A percentile compares a stretch with the other conserved stretches of the same genome.
Evolutionary conservation across 2,888 invertebrate genomes (phyloP).

Genomic region (Philonicus albiceps): DNA sequence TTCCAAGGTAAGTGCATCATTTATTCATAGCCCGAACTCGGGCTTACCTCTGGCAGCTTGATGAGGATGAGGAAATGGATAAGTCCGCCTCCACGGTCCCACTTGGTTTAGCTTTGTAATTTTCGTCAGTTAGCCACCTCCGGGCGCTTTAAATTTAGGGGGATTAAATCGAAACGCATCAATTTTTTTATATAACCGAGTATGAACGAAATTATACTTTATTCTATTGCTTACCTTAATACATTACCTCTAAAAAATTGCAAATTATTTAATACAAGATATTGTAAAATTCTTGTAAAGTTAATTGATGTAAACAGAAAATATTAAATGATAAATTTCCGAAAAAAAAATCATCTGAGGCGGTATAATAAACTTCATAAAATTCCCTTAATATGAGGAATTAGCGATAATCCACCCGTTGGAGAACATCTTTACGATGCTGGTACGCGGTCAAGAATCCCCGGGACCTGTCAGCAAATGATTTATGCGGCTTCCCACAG

Average conservation of each 20-base stretch:
- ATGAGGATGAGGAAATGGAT: not conserved
- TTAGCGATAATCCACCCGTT: not conserved
- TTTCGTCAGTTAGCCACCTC: not conserved
- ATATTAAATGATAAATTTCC: not conserved
- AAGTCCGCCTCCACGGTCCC: not conserved
- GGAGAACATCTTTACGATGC: not conserved
- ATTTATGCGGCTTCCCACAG: conserved; percentile 63
- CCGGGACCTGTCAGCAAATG: conserved; percentile 62
- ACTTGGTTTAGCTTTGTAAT: not conserved
- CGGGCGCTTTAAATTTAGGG: not conserved
- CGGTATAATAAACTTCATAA: not conserved
- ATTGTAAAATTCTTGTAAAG: no score
- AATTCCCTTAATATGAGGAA: not conserved
- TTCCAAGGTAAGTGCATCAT: conserved; percentile 86
- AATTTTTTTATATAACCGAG: not conserved
- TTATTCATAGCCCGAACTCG: not conserved
- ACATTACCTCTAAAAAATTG: no score
- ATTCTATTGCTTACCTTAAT: no score
- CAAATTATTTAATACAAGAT: no score
- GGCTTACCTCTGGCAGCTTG: not conserved
- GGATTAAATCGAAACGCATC: not conserved
- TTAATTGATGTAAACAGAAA: no score
- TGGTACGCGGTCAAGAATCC: not conserved
- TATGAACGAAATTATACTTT: no score
- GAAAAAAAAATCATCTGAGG: not conserved